A percentile compares a stretch with the other conserved stretches of the same genome.
Conservation (phyloP, 2,797 vertebrate genomes). For the Dryobates pubescens region DNA sequence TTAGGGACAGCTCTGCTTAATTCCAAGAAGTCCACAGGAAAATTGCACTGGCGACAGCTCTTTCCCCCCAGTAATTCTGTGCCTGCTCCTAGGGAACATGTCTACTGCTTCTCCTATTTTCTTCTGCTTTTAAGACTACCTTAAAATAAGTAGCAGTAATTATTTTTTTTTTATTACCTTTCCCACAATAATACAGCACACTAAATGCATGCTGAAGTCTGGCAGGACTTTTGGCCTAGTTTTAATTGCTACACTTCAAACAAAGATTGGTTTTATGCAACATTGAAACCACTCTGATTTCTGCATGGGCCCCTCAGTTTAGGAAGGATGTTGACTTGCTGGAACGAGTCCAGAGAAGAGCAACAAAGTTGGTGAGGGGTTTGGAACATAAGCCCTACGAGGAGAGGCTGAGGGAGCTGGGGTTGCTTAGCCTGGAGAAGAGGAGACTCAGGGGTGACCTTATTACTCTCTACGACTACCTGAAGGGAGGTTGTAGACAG, state of each 20-base stretch:
- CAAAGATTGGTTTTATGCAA: neutral
- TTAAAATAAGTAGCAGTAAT: neutral
- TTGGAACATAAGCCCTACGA: too few relatives aligned
- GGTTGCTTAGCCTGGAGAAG: too few relatives aligned
- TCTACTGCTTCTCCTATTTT: constrained; percentile 24
- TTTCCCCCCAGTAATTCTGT: constrained; percentile 25
- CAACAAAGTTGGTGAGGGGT: too few relatives aligned
- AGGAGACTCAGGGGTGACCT: too few relatives aligned
- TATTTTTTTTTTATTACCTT: neutral
- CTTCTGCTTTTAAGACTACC: neutral
- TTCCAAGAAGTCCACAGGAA: neutral
- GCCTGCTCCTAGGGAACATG: constrained; percentile 15
- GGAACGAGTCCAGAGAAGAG: too few relatives aligned
- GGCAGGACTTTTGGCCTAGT: neutral
- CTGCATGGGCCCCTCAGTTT: too few relatives aligned
- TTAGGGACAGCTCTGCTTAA: neutral
- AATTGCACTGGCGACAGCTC: neutral
- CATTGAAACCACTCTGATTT: neutral
- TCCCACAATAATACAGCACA: neutral
- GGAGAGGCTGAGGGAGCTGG: too few relatives aligned
- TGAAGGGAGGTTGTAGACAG: too few relatives aligned
- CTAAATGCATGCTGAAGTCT: neutral
- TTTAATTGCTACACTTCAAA: neutral
- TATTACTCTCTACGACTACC: too few relatives aligned
- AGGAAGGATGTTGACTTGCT: too few relatives aligned